phyloP scores from a whole-genome alignment of 2,888 invertebrate species.

The Tiliacea citrago region DNA sequence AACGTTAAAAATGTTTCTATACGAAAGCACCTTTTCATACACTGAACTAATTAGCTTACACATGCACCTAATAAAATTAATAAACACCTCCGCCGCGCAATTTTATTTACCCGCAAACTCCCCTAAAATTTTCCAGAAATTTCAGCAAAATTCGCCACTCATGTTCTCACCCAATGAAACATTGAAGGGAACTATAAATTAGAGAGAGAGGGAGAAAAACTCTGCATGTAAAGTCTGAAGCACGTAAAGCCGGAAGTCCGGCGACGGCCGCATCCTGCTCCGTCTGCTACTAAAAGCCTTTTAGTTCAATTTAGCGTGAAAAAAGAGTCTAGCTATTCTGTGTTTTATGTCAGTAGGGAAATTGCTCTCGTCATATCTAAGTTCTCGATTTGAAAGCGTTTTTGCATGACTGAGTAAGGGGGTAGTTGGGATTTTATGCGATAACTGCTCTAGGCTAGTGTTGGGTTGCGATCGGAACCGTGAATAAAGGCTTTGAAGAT shows the following conservation, averaged over 20 bases:
- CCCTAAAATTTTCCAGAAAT: slow-evolving; percentile 5
- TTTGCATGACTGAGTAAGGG: slow-evolving; percentile 57
- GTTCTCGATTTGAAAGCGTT: slow-evolving; percentile 63
- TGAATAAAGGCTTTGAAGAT: slow-evolving; percentile 44
- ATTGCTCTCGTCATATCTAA: slow-evolving; percentile 74
- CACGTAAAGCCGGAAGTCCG: slow-evolving; percentile 83
- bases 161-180: slow-evolving; percentile 66
- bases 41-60: slow-evolving; percentile 6
- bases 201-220: slow-evolving; percentile 74
- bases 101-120: slow-evolving; percentile 32
- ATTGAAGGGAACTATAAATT: slow-evolving; percentile 73
- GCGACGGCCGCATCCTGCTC: slow-evolving; percentile 83
- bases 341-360: slow-evolving; percentile 82
- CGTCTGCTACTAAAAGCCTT: slow-evolving; percentile 86
- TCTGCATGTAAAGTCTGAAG: slow-evolving; percentile 79
- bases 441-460: slow-evolving; percentile 51
- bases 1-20: background rate
- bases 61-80: background rate
- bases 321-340: slow-evolving; percentile 81
- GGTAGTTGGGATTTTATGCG: slow-evolving; percentile 48
- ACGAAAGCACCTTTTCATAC: slow-evolving; percentile 5
- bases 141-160: slow-evolving; percentile 45
- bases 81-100: background rate
- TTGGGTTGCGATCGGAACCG: slow-evolving; percentile 35
- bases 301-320: slow-evolving; percentile 89